Percentiles rank a stretch among this genome's conserved stretches.
Evolutionary conservation across 2,113 vertebrate genomes (phyloP).

Genomic region (Lycaon pictus): DNA sequence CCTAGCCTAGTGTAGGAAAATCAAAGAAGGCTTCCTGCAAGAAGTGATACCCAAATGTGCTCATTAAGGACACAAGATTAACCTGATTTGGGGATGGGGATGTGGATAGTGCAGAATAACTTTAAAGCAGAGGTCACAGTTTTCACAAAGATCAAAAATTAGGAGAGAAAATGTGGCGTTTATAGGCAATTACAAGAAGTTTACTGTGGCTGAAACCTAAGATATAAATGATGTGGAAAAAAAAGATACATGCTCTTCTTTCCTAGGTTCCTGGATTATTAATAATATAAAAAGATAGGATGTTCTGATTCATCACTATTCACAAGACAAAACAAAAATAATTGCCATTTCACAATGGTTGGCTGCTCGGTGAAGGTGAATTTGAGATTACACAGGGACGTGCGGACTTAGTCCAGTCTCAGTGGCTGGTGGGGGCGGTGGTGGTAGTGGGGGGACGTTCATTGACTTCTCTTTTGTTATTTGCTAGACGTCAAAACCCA

Average conservation of each 20-base stretch:
- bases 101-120: neutral
- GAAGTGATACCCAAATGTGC: neutral
- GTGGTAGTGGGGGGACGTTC: neutral
- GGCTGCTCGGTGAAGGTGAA: neutral
- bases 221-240: neutral
- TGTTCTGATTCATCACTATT: constrained; percentile 2
- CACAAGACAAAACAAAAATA: constrained; percentile 48
- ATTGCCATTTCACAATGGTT: neutral
- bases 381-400: neutral
- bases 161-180: neutral
- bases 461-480: neutral
- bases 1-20: neutral
- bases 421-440: neutral
- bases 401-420: neutral
- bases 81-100: neutral
- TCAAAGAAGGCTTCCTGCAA: neutral
- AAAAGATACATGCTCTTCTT: neutral
- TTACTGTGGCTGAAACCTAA: neutral
- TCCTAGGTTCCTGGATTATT: neutral
- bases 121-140: neutral
- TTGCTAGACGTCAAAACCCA: neutral
- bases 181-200: fast-evolving
- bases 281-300: neutral
- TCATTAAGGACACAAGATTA: neutral
- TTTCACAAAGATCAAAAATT: neutral